phyloP scores from a whole-genome alignment of 2,888 invertebrate genomes.

The Oligia strigilis region DNA sequence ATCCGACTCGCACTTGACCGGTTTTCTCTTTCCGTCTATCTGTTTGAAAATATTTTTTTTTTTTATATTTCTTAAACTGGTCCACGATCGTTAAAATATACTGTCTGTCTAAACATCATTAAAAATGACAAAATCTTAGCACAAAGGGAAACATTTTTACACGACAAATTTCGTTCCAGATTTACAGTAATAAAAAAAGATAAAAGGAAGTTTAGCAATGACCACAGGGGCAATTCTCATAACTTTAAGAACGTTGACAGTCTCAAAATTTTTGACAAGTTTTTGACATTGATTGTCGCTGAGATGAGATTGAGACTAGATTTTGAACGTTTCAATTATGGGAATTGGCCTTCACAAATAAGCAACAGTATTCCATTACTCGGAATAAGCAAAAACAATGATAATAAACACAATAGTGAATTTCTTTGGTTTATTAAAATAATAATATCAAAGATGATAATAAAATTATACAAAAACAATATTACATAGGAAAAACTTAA shows the following conservation, averaged over 20 bases:
- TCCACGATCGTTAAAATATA: no score
- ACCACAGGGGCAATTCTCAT: no score
- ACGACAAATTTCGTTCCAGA: background rate
- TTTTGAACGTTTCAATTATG: no score
- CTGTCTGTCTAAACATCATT: background rate
- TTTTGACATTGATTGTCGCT: no score
- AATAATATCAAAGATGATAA: conserved; percentile 39
- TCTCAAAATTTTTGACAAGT: no score
- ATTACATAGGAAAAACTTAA: conserved; percentile 18
- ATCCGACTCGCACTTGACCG: no score
- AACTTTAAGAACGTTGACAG: no score
- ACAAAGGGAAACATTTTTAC: background rate
- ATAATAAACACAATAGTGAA: conserved; percentile 9
- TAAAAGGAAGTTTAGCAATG: background rate
- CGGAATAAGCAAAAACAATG: background rate
- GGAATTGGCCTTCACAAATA: background rate
- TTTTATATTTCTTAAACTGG: background rate
- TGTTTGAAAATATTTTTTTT: no score
- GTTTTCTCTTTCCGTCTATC: no score
- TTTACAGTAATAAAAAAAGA: background rate
- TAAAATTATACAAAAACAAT: conserved; percentile 14
- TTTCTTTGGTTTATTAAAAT: conserved; percentile 64
- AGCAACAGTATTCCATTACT: background rate
- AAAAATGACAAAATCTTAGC: background rate
- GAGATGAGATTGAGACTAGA: no score